phyloP scores from a whole-genome alignment of 2,797 vertebrate species.

The Hippopotamyrus pictus region DNA sequence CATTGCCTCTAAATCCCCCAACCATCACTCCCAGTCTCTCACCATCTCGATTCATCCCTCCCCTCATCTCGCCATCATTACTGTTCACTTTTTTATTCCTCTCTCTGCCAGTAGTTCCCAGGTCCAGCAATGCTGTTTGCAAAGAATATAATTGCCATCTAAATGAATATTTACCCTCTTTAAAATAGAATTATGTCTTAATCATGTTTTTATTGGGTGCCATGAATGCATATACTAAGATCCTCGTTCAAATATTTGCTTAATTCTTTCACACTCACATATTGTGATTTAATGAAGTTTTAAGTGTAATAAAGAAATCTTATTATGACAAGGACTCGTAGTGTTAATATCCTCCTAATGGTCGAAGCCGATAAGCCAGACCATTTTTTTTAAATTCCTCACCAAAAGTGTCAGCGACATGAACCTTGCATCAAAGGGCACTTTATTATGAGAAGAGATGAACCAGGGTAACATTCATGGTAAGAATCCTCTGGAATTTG shows the following conservation, averaged over 20 bases:
- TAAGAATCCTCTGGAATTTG: neutral
- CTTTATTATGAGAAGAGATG: conserved; percentile 60
- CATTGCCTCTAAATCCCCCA: neutral
- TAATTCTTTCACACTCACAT: conserved; percentile 52
- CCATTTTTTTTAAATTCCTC: conserved; percentile 36
- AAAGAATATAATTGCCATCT: conserved; percentile 21
- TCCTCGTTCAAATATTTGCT: conserved; percentile 57
- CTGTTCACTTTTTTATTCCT: neutral
- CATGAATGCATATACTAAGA: conserved; percentile 40
- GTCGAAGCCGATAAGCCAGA: conserved; percentile 53
- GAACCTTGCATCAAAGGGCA: conserved; percentile 57
- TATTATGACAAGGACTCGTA: conserved; percentile 44
- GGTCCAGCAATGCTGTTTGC: conserved; percentile 3
- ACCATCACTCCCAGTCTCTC: conserved; percentile 13
- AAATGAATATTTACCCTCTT: conserved; percentile 50
- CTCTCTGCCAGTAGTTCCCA: neutral
- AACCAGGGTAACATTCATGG: neutral
- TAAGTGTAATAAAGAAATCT: conserved; percentile 59
- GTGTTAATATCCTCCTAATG: conserved; percentile 54
- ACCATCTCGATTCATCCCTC: neutral
- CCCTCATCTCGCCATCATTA: neutral
- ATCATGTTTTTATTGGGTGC: conserved; percentile 61
- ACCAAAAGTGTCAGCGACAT: conserved; percentile 40
- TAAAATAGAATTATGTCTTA: conserved; percentile 47
- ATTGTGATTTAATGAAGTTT: conserved; percentile 61